A percentile compares a stretch with the other conserved stretches of the same genome.
Conservation (phyloP, 53 echinoderm and acorn worm species). For the Stichopus horrens region DNA sequence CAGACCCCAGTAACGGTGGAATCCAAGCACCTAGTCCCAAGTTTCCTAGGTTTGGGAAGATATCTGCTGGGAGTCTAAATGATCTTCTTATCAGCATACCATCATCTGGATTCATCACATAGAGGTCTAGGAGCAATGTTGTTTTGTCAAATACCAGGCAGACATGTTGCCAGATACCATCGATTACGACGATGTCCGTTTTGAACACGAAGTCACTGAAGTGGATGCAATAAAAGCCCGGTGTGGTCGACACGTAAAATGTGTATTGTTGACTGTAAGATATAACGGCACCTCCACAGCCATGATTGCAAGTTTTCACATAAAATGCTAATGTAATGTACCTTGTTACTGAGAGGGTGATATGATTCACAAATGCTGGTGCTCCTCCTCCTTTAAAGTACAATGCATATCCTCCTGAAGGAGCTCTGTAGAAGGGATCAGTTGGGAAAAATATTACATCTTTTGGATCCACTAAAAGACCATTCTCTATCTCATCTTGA, state of each 20-base stretch:
- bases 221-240: slow-evolving; percentile 61
- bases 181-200: slow-evolving; percentile 62
- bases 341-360: slow-evolving; percentile 25
- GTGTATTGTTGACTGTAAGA: slow-evolving; percentile 67
- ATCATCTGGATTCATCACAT: slow-evolving; percentile 57
- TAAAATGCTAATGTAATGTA: slow-evolving; percentile 65
- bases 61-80: slow-evolving; percentile 52
- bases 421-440: slow-evolving; percentile 44
- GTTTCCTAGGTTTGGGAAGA: slow-evolving; percentile 64
- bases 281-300: slow-evolving; percentile 76
- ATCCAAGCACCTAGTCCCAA: slow-evolving; percentile 77
- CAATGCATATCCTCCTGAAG: slow-evolving; percentile 58
- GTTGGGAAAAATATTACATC: slow-evolving; percentile 15
- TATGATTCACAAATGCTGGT: slow-evolving; percentile 39
- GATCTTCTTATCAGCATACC: slow-evolving; percentile 52
- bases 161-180: slow-evolving; percentile 71
- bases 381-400: slow-evolving; percentile 1
- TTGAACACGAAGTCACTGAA: slow-evolving; percentile 55
- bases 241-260: slow-evolving; percentile 63
- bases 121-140: slow-evolving; percentile 59
- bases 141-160: slow-evolving; percentile 70
- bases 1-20: slow-evolving; percentile 67
- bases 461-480: neutral
- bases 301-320: slow-evolving; percentile 62
- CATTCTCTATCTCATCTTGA: slow-evolving; percentile 33